Conservation (phyloP, 2,888 invertebrate species). For the Hoplodrina ambigua region DNA sequence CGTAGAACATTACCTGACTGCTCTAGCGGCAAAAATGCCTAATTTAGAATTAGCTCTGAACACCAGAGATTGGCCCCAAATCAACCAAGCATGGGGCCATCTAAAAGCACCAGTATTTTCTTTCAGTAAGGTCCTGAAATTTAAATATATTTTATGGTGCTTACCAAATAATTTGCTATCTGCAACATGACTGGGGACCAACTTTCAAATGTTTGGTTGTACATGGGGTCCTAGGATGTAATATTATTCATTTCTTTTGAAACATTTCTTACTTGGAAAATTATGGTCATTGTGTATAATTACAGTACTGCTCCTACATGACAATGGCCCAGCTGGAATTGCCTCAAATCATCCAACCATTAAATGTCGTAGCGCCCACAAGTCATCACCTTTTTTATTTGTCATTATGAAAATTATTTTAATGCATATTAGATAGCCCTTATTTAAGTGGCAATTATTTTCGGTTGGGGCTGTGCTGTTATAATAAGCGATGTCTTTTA, state of each 20-base stretch:
- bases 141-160: conserved; percentile 23
- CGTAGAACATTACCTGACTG: conserved; percentile 96
- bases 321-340: too few relatives aligned
- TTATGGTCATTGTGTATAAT: too few relatives aligned
- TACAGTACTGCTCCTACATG: too few relatives aligned
- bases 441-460: too few relatives aligned
- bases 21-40: conserved; percentile 92
- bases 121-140: conserved; percentile 95
- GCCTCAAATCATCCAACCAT: too few relatives aligned
- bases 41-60: conserved; percentile 97
- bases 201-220: neutral
- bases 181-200: neutral
- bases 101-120: conserved; percentile 96
- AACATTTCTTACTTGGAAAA: neutral
- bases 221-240: neutral
- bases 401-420: too few relatives aligned
- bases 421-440: too few relatives aligned
- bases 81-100: conserved; percentile 91
- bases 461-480: too few relatives aligned
- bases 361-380: too few relatives aligned
- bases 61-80: conserved; percentile 98
- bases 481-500: too few relatives aligned
- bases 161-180: neutral
- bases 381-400: too few relatives aligned
- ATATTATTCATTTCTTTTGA: neutral